These are phyloP conservation scores for Allygus modestus DNA, from an alignment of 2,888 invertebrate species.

Conservation along the genomic window DNA sequence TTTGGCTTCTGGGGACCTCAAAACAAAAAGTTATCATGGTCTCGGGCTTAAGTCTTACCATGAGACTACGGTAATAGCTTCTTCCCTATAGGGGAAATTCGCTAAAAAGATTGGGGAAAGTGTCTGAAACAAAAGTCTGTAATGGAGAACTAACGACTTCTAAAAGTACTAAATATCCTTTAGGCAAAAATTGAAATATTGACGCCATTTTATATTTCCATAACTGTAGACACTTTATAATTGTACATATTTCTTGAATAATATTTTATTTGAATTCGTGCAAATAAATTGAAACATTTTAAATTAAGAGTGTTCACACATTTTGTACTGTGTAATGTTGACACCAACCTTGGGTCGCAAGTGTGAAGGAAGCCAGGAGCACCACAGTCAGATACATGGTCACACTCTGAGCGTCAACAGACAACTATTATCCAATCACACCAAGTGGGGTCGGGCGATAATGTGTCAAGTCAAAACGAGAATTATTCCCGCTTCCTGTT, in stretches of 20 bases:
- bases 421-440: constrained; percentile 29
- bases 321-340: background rate
- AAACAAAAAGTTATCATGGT: background rate
- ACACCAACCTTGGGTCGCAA: background rate
- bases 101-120: background rate
- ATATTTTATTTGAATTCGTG: no score
- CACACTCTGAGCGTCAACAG: background rate
- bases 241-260: no score
- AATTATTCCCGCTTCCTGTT: constrained; percentile 18
- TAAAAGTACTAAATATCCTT: no score
- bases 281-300: no score
- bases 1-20: background rate
- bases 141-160: no score
- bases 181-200: no score
- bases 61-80: background rate
- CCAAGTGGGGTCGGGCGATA: background rate
- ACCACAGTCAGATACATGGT: constrained; percentile 15
- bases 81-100: background rate
- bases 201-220: no score
- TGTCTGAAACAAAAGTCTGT: no score
- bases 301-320: no score
- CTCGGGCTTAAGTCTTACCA: background rate
- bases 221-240: no score
- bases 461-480: background rate
- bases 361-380: background rate